Base-by-base conservation (phyloP, 2,888 invertebrate genomes). In the Rhagium mordax region DNA sequence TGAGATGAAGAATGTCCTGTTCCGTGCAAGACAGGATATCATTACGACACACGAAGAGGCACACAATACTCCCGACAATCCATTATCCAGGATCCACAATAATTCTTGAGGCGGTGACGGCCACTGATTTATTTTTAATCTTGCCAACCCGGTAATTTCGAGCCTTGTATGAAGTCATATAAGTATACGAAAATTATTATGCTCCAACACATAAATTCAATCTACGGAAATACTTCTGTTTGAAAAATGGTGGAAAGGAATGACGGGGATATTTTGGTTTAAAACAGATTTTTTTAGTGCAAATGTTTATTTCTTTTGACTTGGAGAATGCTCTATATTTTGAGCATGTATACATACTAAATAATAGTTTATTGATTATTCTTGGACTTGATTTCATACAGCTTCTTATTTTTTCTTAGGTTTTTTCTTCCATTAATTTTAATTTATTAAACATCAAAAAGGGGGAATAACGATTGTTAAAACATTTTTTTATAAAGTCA, bases 101-200 rank as follows among this genome's bases (percentile, higher is more conserved):
- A 61, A 61, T 61, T 61, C 61, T 21, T 41, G 29, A 29, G 47
- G 47, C 47, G 61, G 61, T 61, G 61, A 61, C 61, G 61, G 47
- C 61, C 47, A 0, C 48, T 47, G 61, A 61, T 61, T 61, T 61
- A 61, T 61, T 61, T 61, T 61, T 61, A 47, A 61, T 61, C 61
- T 47, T 61, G 24, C 15, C 3, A 15, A 59, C 27, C 57, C 21
- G 21, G 53, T 13, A 33, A 33, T 33, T 33, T 13, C n/a, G 41
- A n/a, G 41, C 3, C n/a, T 4, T 41, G 41, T 41, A 41, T 41
- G 1, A 20, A 53, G 53, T 53, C 53, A 53, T 13, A 53, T 24
- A 7, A 3, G n/a, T n/a, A n/a, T n/a, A n/a, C n/a, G n/a, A n/a
- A 24, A 53, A 53, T n/a, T n/a, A 53, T 53, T 53, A 8, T 24